A percentile compares a stretch with the other conserved stretches of the same genome.
These are phyloP conservation scores for Protonibea diacanthus DNA, from an alignment of 2,797 vertebrate species.

Conservation along the genomic window DNA sequence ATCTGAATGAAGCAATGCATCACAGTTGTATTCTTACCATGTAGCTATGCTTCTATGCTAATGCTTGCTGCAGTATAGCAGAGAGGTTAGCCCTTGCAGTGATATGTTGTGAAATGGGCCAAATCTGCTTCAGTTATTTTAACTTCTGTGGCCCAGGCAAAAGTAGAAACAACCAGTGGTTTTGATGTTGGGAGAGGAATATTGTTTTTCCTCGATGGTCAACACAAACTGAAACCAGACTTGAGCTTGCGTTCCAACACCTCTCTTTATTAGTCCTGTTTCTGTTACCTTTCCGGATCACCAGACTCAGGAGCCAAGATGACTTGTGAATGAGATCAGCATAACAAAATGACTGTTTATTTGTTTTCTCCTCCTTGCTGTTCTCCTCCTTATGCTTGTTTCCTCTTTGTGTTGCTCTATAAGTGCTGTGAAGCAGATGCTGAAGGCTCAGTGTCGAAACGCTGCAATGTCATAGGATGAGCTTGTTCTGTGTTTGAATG, in stretches of 20 bases:
- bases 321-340: constrained; percentile 82
- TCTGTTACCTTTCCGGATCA: constrained; percentile 72
- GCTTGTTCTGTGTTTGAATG: constrained; percentile 79
- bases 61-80: constrained; percentile 48
- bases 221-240: constrained; percentile 62
- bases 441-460: constrained; percentile 69
- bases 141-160: constrained; percentile 30
- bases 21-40: constrained; percentile 55
- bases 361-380: constrained; percentile 59
- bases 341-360: constrained; percentile 75
- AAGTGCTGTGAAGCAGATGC: constrained; percentile 79
- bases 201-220: constrained; percentile 36
- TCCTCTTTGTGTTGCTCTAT: constrained; percentile 74
- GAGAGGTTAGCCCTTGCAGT: constrained; percentile 35
- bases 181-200: constrained; percentile 40
- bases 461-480: constrained; percentile 80
- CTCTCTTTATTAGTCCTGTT: constrained; percentile 66
- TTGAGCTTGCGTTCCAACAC: constrained; percentile 56
- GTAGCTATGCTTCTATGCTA: constrained; percentile 51
- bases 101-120: constrained; percentile 44
- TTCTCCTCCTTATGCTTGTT: constrained; percentile 72
- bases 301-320: constrained; percentile 80
- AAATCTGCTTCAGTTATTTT: constrained; percentile 55
- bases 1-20: constrained; percentile 64
- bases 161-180: constrained; percentile 38